phyloP scores from a whole-genome alignment of 2,888 invertebrate species.

The Hanleya hanleyi region DNA sequence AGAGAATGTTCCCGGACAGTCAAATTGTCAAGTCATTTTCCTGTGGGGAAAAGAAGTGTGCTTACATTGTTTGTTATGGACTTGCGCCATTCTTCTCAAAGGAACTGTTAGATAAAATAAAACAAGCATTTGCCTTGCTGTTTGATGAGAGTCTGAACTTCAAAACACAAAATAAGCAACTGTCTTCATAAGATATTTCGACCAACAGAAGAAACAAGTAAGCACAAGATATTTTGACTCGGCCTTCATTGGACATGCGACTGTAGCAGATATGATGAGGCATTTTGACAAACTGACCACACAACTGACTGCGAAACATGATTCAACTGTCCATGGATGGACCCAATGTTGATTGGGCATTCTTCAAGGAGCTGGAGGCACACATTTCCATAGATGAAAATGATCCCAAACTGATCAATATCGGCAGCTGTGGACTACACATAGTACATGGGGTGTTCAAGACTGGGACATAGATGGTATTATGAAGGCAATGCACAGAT shows the following conservation, averaged over 20 bases:
- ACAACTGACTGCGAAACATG: constrained; percentile 5
- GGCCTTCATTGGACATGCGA: constrained; percentile 10
- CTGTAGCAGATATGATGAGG: not conserved
- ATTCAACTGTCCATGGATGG: constrained; percentile 16
- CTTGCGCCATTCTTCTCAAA: constrained; percentile 4
- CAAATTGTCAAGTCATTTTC: constrained; percentile 2
- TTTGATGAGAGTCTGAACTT: constrained; percentile 14
- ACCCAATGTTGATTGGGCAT: constrained; percentile 3
- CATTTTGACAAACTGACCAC: not conserved
- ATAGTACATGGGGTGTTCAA: not conserved
- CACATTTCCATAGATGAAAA: not conserved
- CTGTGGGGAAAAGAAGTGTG: constrained; percentile 13
- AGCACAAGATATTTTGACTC: not conserved
- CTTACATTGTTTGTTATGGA: not conserved
- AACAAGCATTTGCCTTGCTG: constrained; percentile 3
- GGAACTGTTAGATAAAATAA: not conserved
- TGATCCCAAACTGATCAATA: not conserved
- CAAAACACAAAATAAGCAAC: constrained; percentile 10
- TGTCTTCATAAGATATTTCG: not conserved
- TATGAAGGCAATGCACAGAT: not conserved
- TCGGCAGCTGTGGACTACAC: not conserved
- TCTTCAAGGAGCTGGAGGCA: not conserved
- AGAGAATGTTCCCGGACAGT: constrained; percentile 16
- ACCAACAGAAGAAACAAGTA: not conserved
- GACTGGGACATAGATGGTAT: not conserved